Evolutionary conservation across 2,888 invertebrate genomes (phyloP).

Genomic region (Drosophila greeni): DNA sequence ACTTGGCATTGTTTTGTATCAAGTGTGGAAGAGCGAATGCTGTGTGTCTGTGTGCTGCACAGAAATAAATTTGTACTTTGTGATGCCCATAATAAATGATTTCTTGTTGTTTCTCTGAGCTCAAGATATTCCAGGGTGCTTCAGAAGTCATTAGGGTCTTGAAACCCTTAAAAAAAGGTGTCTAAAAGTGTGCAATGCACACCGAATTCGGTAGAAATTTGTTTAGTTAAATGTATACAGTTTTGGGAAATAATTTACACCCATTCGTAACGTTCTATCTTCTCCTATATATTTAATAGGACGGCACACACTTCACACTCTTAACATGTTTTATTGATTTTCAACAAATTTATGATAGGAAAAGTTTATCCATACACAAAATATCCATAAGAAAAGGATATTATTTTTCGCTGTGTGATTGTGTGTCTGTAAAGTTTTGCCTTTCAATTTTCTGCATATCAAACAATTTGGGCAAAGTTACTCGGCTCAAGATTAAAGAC

Average conservation of each 20-base stretch:
- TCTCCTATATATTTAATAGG: background rate
- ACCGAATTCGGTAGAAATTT: background rate
- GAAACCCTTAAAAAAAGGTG: background rate
- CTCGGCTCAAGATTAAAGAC: constrained; percentile 59
- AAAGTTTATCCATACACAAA: background rate
- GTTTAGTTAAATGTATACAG: background rate
- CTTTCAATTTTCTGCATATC: constrained; percentile 70
- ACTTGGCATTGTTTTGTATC: constrained; percentile 58
- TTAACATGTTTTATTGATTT: background rate
- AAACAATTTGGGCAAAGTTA: constrained; percentile 55
- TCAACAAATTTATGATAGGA: background rate
- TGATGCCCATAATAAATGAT: background rate
- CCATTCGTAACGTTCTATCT: background rate
- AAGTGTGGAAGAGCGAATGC: constrained; percentile 20
- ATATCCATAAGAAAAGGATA: background rate
- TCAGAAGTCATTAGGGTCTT: background rate
- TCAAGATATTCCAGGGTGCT: background rate
- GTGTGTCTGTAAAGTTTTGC: constrained; percentile 57
- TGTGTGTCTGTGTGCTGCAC: constrained; percentile 18
- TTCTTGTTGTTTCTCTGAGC: background rate
- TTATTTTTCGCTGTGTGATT: constrained; percentile 2
- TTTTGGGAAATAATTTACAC: background rate
- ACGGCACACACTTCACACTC: background rate
- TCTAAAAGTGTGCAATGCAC: background rate
- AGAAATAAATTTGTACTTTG: constrained; percentile 3